Base-by-base conservation (phyloP, 2,888 invertebrate species). In the Orchesella flavescens region DNA sequence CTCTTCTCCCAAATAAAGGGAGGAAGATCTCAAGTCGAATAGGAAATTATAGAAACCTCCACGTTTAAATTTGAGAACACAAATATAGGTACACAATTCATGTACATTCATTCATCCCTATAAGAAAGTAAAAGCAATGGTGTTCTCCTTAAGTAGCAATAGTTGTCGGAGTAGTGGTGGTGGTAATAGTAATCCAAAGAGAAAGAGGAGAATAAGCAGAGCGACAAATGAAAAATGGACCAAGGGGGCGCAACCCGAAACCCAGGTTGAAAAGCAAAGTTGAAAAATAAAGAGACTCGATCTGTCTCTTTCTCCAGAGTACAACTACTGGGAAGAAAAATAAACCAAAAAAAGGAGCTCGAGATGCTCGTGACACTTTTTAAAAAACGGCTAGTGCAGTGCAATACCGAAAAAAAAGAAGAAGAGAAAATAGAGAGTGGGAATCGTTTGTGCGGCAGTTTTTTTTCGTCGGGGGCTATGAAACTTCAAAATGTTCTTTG, bases 251-350 rank as follows among this genome's bases (percentile, higher is more conserved):
- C 75, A 81, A 84, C 69, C 68, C 49, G 71, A 84, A 81, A 84
- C 82, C 74, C 74, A 74, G 83, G 83, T 83, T 83, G 69, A 78
- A 83, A 83, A 78, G 77, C 76, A 83, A 73, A 78, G 83, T 83
- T 83, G 77, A 83, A 76, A 83, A 78, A 83, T 78, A 83, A 78
- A 78, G 46, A 74, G 83, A 74, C 55, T 69, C 78, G 74, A 78
- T 78, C 74, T 78, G 68, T 78, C 78, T 68, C 78, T 71, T 83
- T 83, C 78, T 78, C 68, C 77, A 83, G 74, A 73, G 78, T 73
- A 68, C 68, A 83, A 83, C 78, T 78, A 77, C 23, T 71, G 61
- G 78, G 21, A 21, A 71, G 57, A 71, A 71, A 78, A 63, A 61
- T 71, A 78, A 78, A 63, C 71, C 69, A 66, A 63, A 46, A 57